Evolutionary conservation across 2,797 vertebrate species (phyloP).

Genomic region (Periparus ater): DNA sequence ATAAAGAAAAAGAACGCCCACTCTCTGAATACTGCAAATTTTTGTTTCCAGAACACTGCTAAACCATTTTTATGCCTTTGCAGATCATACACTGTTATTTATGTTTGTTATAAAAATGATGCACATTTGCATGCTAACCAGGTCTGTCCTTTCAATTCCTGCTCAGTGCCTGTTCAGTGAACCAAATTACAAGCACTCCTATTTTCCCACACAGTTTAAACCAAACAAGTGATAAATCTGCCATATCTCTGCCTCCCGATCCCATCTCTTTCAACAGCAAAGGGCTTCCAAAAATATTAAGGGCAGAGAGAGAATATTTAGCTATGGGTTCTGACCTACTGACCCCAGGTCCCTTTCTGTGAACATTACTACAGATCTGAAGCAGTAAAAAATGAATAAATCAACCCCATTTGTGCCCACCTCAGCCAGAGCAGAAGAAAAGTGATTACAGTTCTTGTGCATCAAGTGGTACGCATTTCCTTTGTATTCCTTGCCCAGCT

Average conservation of each 20-base stretch:
- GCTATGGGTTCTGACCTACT: neutral
- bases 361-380: neutral
- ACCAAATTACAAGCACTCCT: neutral
- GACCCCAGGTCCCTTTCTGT: neutral
- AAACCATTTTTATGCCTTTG: neutral
- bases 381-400: neutral
- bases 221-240: neutral
- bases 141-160: neutral
- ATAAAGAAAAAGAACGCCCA: neutral
- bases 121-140: neutral
- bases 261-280: neutral
- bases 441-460: conserved; percentile 95
- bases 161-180: neutral
- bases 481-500: conserved; percentile 90
- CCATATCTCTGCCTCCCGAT: neutral
- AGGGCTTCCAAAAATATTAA: neutral
- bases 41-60: neutral
- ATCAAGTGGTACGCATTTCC: conserved; percentile 89
- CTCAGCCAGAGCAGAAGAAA: conserved; percentile 89
- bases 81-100: neutral
- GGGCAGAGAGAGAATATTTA: neutral
- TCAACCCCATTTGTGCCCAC: conserved; percentile 51
- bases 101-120: neutral
- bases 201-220: neutral
- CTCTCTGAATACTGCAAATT: neutral